A percentile compares a stretch with the other conserved stretches of the same genome.
Evolutionary conservation across 2,888 invertebrate species (phyloP).

Genomic region (Neoaliturus tenellus): DNA sequence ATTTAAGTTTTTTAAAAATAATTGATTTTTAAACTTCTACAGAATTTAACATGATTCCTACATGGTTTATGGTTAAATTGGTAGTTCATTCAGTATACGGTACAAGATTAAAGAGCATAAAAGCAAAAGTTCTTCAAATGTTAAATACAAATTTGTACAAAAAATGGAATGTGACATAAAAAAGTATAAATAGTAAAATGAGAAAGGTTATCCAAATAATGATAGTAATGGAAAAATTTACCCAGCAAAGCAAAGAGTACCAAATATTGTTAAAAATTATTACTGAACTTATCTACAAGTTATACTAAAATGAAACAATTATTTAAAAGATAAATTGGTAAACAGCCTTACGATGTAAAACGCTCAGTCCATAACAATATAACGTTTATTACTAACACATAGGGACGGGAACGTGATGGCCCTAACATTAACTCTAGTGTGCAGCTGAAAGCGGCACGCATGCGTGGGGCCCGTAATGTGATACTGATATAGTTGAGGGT

Average conservation of each 20-base stretch:
- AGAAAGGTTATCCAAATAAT: not conserved
- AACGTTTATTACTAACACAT: not conserved
- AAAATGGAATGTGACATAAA: not conserved
- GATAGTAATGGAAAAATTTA: not conserved
- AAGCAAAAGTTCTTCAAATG: not conserved
- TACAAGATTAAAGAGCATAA: not conserved
- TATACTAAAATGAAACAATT: not conserved
- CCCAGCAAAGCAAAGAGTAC: not conserved
- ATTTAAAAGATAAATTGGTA: not conserved
- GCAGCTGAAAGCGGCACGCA: conserved; percentile 26
- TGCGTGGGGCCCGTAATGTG: conserved; percentile 43
- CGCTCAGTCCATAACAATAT: not conserved
- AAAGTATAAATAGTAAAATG: not conserved
- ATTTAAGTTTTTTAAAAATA: no score
- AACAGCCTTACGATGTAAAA: not conserved
- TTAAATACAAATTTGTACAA: not conserved
- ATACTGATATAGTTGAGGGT: conserved; percentile 75
- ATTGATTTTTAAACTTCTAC: no score
- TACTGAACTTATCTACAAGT: not conserved
- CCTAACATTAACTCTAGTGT: conserved; percentile 22
- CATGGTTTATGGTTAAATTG: no score
- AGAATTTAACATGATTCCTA: no score
- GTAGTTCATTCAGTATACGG: no score
- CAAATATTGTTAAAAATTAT: not conserved
- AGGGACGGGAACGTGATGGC: not conserved